Evolutionary conservation across 2,797 vertebrate genomes (phyloP), one percentile per base, ranked within the genome.

Genomic region (Carduelis carduelis): DNA sequence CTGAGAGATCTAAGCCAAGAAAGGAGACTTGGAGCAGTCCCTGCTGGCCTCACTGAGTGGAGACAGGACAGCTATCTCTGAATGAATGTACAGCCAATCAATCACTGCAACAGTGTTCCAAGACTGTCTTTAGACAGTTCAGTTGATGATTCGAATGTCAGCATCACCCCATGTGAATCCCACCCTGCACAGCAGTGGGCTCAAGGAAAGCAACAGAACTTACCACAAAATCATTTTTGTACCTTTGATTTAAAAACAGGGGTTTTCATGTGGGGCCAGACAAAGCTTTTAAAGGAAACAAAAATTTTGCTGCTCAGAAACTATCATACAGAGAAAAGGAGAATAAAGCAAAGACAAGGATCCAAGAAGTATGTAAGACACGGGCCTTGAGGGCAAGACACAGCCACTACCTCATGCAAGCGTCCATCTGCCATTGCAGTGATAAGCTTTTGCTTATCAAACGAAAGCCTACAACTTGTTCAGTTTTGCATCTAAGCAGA

Each of bases 321-420:
- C 26, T 44, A 14, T 11, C 4, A 35, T 35, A 83, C 5, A 26
- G 22, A 19, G 18, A 61, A 14, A 26, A 53, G 21, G 23, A 49
- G 53, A 83, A 49, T 1, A 34, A 9, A 80, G 16, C 15, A 64
- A 68, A 71, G 32, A 7, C 13, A 66, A 61, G 37, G 44, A 69
- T 9, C 7, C n/a, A 35, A 68, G 52, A 55, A 46, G 18, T 7
- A 30, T 4, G 16, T 11, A 18, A 34, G 14, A 35, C 6, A 47
- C 4, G 9, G 41, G 17, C 34, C 21, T 41, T 15, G 34, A 11
- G 20, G 35, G 11, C 30, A 47, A 44, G 12, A n/a, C 30, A 66
- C 0, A 0, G 27, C 27, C 35, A 15, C 4, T 2, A 12, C 49
- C 56, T 88, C 80, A n/a, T 1, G 1, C 35, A 81, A 70, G 37